Percentiles rank a stretch among this genome's conserved stretches.
phyloP scores from a whole-genome alignment of 1,140 invertebrate species.

The Andricus grossulariae region DNA sequence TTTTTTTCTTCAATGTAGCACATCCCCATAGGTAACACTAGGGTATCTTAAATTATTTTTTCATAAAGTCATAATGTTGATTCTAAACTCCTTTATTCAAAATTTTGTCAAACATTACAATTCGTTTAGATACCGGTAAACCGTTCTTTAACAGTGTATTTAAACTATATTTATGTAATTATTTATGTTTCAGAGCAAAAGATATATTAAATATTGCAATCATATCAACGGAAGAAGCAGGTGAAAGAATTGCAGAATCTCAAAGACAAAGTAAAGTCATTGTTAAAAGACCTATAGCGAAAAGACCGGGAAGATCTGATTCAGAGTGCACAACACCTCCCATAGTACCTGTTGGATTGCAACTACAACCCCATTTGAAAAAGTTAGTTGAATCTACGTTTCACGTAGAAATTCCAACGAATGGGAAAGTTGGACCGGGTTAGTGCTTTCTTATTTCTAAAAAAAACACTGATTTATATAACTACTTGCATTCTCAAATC shows the following conservation, averaged over 20 bases:
- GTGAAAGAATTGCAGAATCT: slow-evolving; percentile 53
- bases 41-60: too few relatives aligned
- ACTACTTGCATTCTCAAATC: too few relatives aligned
- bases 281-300: slow-evolving; percentile 77
- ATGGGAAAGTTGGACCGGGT: slow-evolving; percentile 65
- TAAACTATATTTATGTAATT: slow-evolving; percentile 32
- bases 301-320: slow-evolving; percentile 74
- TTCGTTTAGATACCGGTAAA: too few relatives aligned
- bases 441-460: slow-evolving; percentile 60
- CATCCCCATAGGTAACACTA: too few relatives aligned
- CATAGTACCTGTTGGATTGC: slow-evolving; percentile 47
- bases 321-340: slow-evolving; percentile 71
- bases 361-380: slow-evolving; percentile 56
- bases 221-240: slow-evolving; percentile 76
- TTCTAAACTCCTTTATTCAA: too few relatives aligned
- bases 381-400: slow-evolving; percentile 54
- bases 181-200: slow-evolving; percentile 74
- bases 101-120: too few relatives aligned
- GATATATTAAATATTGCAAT: slow-evolving; percentile 80
- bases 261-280: slow-evolving; percentile 74
- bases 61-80: too few relatives aligned
- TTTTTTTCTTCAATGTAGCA: too few relatives aligned
- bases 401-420: slow-evolving; percentile 59
- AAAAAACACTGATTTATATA: slow-evolving; percentile 18
- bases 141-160: neutral